Percentiles rank a stretch among this genome's conserved stretches.
Evolutionary conservation across 1,140 invertebrate genomes (phyloP).

Genomic region (Bombus affinis): DNA sequence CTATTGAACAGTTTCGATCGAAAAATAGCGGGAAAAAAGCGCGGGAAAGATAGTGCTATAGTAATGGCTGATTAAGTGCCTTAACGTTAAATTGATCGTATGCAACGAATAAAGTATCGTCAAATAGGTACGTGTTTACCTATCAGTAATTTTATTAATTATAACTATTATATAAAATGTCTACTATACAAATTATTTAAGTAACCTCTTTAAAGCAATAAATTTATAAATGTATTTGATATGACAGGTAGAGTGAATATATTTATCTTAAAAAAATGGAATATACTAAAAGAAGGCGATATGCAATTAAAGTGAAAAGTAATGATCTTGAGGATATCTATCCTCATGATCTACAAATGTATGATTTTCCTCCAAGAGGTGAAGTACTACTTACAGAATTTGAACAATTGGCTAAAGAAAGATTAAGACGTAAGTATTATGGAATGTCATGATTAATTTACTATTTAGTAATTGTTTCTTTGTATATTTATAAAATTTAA

Average conservation of each 20-base stretch:
- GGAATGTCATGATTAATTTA: not conserved
- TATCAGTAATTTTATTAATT: not conserved
- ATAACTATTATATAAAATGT: too few species aligned
- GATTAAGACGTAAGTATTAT: slow-evolving; percentile 86
- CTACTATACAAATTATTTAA: not conserved
- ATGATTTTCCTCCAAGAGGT: slow-evolving; percentile 89
- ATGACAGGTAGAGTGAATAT: too few species aligned
- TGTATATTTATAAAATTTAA: too few species aligned
- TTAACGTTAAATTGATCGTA: not conserved
- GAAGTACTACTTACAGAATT: slow-evolving; percentile 92
- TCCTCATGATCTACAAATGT: slow-evolving; percentile 91
- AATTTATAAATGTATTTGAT: not conserved
- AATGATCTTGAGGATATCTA: slow-evolving; percentile 78
- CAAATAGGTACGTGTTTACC: not conserved
- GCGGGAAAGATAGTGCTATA: slow-evolving; percentile 1
- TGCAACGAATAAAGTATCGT: not conserved
- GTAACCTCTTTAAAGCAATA: not conserved
- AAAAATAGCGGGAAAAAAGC: slow-evolving; percentile 31
- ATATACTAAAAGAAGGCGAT: slow-evolving; percentile 41
- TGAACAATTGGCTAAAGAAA: slow-evolving; percentile 92
- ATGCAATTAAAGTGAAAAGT: slow-evolving; percentile 3
- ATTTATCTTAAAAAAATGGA: slow-evolving; percentile 44
- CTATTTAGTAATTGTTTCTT: not conserved
- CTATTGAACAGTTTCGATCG: too few species aligned
- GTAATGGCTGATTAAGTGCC: slow-evolving; percentile 5